These are phyloP conservation scores for Lymantria dispar DNA, from an alignment of 2,888 invertebrate species.

Conservation along the genomic window DNA sequence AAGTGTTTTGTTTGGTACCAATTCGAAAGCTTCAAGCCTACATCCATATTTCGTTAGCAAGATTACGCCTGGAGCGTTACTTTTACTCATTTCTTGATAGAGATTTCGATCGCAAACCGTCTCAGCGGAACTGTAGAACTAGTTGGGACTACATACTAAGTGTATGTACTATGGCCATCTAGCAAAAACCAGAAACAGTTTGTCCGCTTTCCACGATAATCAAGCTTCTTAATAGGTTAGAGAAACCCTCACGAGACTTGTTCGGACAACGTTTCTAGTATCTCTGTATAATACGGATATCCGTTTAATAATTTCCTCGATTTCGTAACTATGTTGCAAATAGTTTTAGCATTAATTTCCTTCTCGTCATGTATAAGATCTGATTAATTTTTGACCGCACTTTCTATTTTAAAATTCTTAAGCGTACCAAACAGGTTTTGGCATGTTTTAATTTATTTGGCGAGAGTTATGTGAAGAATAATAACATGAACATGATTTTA, in stretches of 20 bases:
- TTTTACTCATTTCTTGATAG: constrained; percentile 68
- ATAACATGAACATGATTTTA: constrained; percentile 51
- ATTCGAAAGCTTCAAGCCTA: constrained; percentile 74
- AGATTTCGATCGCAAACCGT: constrained; percentile 56
- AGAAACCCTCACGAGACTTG: constrained; percentile 65
- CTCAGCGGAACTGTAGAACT: constrained; percentile 65
- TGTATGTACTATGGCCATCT: constrained; percentile 57
- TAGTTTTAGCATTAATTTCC: constrained; percentile 22
- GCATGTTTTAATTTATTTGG: constrained; percentile 55
- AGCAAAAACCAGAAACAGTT: constrained; percentile 71
- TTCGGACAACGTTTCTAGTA: constrained; percentile 57
- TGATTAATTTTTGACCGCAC: constrained; percentile 40
- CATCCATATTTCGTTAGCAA: constrained; percentile 70
- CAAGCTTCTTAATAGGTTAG: constrained; percentile 71
- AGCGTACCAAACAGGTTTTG: constrained; percentile 44
- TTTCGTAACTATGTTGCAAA: constrained; percentile 27
- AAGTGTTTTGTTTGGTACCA: constrained; percentile 65
- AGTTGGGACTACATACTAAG: constrained; percentile 64
- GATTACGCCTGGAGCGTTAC: constrained; percentile 68
- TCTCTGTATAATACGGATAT: constrained; percentile 50
- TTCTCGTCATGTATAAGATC: constrained; percentile 24
- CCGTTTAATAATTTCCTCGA: constrained; percentile 40
- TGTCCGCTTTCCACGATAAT: constrained; percentile 74
- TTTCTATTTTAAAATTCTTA: constrained; percentile 67
- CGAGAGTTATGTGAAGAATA: constrained; percentile 52